Base-by-base conservation (phyloP, 2,888 invertebrate genomes). In the Volucella inflata region DNA sequence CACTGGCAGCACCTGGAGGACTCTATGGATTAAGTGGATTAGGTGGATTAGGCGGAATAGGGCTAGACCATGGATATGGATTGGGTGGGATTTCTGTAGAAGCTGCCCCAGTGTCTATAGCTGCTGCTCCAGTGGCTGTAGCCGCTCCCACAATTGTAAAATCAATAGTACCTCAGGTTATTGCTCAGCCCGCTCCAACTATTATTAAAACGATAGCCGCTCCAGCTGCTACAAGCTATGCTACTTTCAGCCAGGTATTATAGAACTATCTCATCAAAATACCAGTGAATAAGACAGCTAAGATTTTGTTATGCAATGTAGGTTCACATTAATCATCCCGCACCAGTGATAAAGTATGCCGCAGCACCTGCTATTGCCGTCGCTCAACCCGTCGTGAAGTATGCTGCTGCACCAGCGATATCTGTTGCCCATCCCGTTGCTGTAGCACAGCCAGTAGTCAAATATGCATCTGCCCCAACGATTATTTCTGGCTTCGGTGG, bases 201-300 rank as follows among this genome's bases (percentile, higher is more conserved):
- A 87, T 89, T 50, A 88, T 89, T 64, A 89, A 89, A 71, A 88
- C 90, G 0, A 91, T 92, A 65, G 87, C n/a, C n/a, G n/a, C 91
- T 42, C 93, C 93, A 8, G 93, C 93, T 2, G 94, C 94, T 74
- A 94, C 94, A 40, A 95, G 94, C 91, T 94, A 94, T 89, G 93
- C 94, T 0, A 94, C 92, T 90, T 88, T 94, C 92, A 94, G 94
- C 90, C 90, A 91, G 89, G 92, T 92, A 89, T 59, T 12, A 6
- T 11, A 9, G 2, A 46, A 11, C 8, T n/a, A 2, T 8, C 8
- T 11, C 6, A 40, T 6, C 30, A 0, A 30, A 30, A 30, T 30
- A 30, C 30, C 30, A 30, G 4, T 30, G 30, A 6, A 30, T 30
- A 30, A 3, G 30, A 30, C 30, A 6, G 6, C 4, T 4, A 21